Evolutionary conservation across 2,888 invertebrate species (phyloP), one percentile per base, ranked within the genome.

Genomic region (Leucozona laternaria): DNA sequence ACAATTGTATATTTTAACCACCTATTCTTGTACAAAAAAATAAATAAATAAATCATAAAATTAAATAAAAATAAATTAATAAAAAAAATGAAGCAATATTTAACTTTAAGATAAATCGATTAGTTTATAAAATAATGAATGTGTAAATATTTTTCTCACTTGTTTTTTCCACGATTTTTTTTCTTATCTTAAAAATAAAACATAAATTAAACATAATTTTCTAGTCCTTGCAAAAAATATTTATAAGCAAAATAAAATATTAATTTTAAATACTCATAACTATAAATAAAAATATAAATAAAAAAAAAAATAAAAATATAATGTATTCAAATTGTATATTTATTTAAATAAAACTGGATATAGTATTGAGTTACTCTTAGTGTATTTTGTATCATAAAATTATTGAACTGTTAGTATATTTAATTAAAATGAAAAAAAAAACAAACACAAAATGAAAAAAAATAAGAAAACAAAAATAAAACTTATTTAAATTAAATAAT

Each of bases 11-110:
- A 82, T 82, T 86, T 37, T 82, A 86, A 75, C 82, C 86, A 83
- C 87, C 83, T 88, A 86, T 72, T 88, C 75, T 86, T 88, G 88
- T 88, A 88, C 88, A 88, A 88, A 87, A 66, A n/a, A 11, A 64
- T 25, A 40, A 60, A 70, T 64, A 45, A 48, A 71, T 64, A 79
- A 76, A 77, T 43, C 45, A 40, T 50, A 86, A 66, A n/a, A 11
- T 58, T 20, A 53, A 31, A 57, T 55, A 7, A 40, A 50, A 58
- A 57, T 48, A 40, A 81, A 82, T 15, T 20, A 28, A 28, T 4
- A 57, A 71, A 31, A 68, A 15, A 57, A 75, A 58, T 50, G 79
- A 83, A 84, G 88, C 88, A 84, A 88, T 88, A 80, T 80, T 75
- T 70, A 88, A 60, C 11, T 37, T 50, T 85, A 85, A 80, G 77